Conservation (phyloP, 1,140 invertebrate species). For the Drosophila repleta region DNA sequence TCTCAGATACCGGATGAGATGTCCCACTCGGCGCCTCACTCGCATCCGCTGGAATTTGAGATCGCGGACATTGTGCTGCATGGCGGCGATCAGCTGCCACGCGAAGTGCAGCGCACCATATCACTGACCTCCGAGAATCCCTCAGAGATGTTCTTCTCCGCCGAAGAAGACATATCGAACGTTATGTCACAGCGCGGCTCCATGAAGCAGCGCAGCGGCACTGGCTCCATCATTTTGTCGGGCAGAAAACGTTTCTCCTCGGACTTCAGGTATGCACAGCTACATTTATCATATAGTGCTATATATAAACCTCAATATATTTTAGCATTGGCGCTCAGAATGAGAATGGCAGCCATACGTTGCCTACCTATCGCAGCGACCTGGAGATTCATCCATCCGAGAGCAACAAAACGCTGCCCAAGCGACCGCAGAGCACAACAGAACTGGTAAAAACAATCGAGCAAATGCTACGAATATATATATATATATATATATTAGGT, state of each 20-base stretch:
- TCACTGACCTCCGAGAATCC: conserved; percentile 95
- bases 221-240: conserved; percentile 77
- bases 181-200: conserved; percentile 78
- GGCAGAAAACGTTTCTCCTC: conserved; percentile 85
- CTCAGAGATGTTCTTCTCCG: conserved; percentile 95
- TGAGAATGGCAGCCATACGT: conserved; percentile 72
- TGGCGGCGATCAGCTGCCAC: conserved; percentile 59
- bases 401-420: conserved; percentile 82
- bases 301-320: conserved; percentile 6
- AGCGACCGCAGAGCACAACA: conserved; percentile 81
- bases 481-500: conserved; percentile 36
- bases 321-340: conserved; percentile 77
- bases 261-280: conserved; percentile 81
- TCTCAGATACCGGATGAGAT: conserved; percentile 80
- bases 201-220: conserved; percentile 75
- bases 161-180: conserved; percentile 91
- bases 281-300: background rate
- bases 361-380: conserved; percentile 86
- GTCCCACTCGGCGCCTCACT: conserved; percentile 85
- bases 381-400: conserved; percentile 86
- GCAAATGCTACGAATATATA: background rate
- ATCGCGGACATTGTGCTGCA: conserved; percentile 75
- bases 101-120: conserved; percentile 91
- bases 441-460: conserved; percentile 78
- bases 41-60: conserved; percentile 83